These are phyloP conservation scores for Cettia cetti DNA, from an alignment of 2,113 vertebrate genomes.

Conservation along the genomic window DNA sequence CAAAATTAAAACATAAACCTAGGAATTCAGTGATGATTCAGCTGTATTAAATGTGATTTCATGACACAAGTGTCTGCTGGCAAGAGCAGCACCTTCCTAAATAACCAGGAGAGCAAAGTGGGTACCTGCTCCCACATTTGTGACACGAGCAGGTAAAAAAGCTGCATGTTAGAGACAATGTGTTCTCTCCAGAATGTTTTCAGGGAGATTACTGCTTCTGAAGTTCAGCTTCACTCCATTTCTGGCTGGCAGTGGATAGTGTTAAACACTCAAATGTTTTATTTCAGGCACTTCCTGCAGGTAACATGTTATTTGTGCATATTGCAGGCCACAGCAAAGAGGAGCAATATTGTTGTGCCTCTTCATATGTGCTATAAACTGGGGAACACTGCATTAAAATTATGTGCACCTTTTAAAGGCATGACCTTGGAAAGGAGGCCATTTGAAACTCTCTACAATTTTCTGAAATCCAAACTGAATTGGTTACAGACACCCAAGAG, in stretches of 20 bases:
- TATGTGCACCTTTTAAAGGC: neutral
- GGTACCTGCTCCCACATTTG: no score
- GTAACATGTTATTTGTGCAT: neutral
- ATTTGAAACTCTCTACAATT: neutral
- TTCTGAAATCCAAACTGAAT: neutral
- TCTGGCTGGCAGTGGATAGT: neutral
- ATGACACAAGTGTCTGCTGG: neutral
- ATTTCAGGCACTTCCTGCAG: neutral
- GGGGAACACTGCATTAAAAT: neutral
- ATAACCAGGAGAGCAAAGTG: accelerated
- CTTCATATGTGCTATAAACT: neutral
- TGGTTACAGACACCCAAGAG: neutral
- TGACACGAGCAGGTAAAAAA: neutral
- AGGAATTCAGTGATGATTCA: neutral
- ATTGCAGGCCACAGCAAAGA: neutral
- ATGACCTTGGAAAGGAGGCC: neutral
- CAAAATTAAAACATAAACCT: neutral
- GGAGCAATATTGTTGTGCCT: neutral
- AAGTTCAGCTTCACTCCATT: neutral
- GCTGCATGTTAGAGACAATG: neutral
- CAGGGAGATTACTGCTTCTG: neutral
- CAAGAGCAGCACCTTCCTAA: neutral
- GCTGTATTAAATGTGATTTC: neutral
- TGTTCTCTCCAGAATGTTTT: neutral
- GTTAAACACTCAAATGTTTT: neutral